These are phyloP conservation scores for Theristicus caerulescens DNA, from an alignment of 2,113 vertebrate genomes.

Conservation along the genomic window DNA sequence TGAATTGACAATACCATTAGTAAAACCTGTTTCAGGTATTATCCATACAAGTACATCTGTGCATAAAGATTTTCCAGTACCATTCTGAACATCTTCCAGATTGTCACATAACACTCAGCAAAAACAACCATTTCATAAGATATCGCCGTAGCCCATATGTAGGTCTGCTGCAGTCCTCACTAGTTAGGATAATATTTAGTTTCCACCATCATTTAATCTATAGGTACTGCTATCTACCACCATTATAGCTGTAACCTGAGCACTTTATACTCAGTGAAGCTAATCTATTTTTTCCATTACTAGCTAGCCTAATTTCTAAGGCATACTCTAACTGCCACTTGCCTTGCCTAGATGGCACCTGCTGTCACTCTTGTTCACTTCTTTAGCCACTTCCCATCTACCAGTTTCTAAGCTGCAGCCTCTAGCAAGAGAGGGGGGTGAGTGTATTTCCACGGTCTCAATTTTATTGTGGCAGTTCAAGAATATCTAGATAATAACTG, in stretches of 20 bases:
- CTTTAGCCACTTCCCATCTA: not conserved
- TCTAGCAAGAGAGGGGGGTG: not conserved
- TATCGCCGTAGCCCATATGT: fast-evolving
- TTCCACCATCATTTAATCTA: not conserved
- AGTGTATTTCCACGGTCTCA: not conserved
- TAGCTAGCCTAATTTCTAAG: not conserved
- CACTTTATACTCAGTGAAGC: not conserved
- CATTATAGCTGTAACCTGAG: not conserved
- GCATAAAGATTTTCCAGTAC: not conserved
- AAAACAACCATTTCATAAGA: fast-evolving
- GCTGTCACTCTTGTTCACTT: not conserved
- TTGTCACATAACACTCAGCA: not conserved
- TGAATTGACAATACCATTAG: not conserved
- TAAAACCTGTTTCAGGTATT: not conserved
- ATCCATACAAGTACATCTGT: not conserved
- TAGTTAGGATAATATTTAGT: not conserved
- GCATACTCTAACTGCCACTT: not conserved
- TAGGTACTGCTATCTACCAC: not conserved
- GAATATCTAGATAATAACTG: not conserved
- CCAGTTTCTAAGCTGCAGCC: not conserved
- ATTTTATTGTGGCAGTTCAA: not conserved
- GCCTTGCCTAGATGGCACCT: not conserved
- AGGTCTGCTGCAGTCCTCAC: not conserved
- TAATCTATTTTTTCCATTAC: not conserved
- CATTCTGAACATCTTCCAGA: not conserved